Evolutionary conservation across 2,797 vertebrate species (phyloP), one percentile per base, ranked within the genome.

Genomic region (Podarcis siculus): DNA sequence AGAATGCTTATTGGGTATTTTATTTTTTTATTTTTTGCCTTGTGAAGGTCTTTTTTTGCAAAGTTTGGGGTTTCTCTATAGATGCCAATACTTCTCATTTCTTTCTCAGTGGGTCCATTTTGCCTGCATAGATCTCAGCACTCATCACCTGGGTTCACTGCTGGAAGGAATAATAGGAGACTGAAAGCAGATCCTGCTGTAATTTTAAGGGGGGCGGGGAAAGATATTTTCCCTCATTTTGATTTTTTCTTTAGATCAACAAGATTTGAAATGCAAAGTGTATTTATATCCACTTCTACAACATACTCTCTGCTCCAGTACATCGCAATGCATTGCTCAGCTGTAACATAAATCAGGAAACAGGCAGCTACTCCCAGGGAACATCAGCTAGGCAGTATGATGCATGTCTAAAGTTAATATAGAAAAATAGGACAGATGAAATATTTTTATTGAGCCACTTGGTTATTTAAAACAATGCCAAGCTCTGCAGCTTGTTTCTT

Each of bases 341-440:
- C 73, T 69, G 30, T 72, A 61, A 37, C 67, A 80, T 71, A 73
- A 85, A 80, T 86, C 42, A 80, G 49, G 66, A 80, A 85, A 80
- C 25, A 64, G 71, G n/a, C 35, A 73, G 12, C 42, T 61, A 27
- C 19, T 64, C 79, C 66, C 25, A 49, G 79, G 87, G 67, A 73
- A 80, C 30, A 79, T 72, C 79, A 79, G 66, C 82, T 89, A 27
- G 73, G 39, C 45, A 80, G 55, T 72, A 85, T 13, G 5, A 49
- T 79, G 55, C 30, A 30, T 64, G 39, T 79, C 82, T 80, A 80
- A 83, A 35, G 37, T 27, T 89, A 79, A 89, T 45, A 61, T 58
- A 79, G 67, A 61, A 84, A 84, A 37, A 45, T 39, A 21, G 67
- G 76, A 42, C 42, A 73, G n/a, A 27, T 79, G n/a, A 85, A 64